Evolutionary conservation across 2,113 vertebrate genomes (phyloP), one percentile per base, ranked within the genome.

Genomic region (Onychostoma macrolepis): DNA sequence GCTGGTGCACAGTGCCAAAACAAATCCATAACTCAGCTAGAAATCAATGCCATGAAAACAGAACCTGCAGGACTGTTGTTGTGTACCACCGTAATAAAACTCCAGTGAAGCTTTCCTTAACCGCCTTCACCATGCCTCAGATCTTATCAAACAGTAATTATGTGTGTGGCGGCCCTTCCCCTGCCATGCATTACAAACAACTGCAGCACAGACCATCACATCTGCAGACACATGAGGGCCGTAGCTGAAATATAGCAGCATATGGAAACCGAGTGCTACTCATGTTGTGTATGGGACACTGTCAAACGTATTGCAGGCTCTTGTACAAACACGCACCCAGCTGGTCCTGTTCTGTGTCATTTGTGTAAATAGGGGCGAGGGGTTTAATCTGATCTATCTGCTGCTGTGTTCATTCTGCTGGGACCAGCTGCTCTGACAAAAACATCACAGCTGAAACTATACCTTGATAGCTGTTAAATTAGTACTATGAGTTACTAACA

Each of bases 341-440:
- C 56, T 36, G 53, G 71, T 12, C 12, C 41, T 30, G 81, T 24
- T 69, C n/a, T 76, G 4, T 41, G 50, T n/a, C 50, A 33, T 58
- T 45, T 56, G 24, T 6, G 33, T 61, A 19, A 38, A 61, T 75
- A 48, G 10, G 56, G 10, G 26, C 3, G 38, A 28, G 71, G 41
- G 21, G 53, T 78, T 61, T 85, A 85, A 85, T 85, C 84, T 65
- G 56, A 50, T 50, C 48, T 12, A 21, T 30, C 43, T 77, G 15
- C 11, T 12, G 71, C 71, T 41, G 19, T 19, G 8, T 43, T 33
- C 45, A 21, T 21, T 24, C 77, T 58, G 8, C 28, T 48, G 12
- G 41, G 79, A 89, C 43, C 85, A 87, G 83, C 67, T 83, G 85
- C 72, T 67, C 72, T 85, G 7, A 72, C 30, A 33, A 85, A 7